phyloP scores from a whole-genome alignment of 1,140 invertebrate species.

The Drosophila prosaltans region DNA sequence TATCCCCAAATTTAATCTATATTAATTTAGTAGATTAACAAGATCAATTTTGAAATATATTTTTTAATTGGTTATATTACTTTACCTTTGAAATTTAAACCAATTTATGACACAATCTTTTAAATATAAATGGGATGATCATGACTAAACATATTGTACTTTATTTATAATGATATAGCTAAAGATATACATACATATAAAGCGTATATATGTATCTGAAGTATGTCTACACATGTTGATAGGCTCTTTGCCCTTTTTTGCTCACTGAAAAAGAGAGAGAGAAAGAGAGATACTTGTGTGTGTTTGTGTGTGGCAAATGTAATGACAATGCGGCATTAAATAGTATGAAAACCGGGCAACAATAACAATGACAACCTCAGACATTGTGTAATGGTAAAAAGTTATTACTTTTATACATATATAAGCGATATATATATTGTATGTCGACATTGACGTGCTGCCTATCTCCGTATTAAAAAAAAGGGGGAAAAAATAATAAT shows the following conservation, averaged over 20 bases:
- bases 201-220: background rate
- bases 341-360: conserved; percentile 56
- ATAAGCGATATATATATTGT: conserved; percentile 22
- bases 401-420: background rate
- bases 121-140: background rate
- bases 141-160: background rate
- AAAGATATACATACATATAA: background rate
- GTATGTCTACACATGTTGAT: background rate
- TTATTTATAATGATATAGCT: no score
- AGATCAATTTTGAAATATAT: background rate
- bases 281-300: conserved; percentile 9
- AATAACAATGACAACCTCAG: conserved; percentile 20
- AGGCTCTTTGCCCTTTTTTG: conserved; percentile 3
- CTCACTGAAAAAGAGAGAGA: no score
- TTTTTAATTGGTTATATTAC: background rate
- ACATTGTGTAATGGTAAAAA: conserved; percentile 70
- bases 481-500: no score
- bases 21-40: background rate
- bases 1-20: no score
- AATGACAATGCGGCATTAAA: conserved; percentile 76
- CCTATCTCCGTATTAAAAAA: background rate
- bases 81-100: background rate
- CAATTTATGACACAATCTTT: no score
- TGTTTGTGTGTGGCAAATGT: conserved; percentile 53
- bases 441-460: conserved; percentile 57